phyloP scores from a whole-genome alignment of 1,140 invertebrate genomes.

The Drosophila subpulchrella region DNA sequence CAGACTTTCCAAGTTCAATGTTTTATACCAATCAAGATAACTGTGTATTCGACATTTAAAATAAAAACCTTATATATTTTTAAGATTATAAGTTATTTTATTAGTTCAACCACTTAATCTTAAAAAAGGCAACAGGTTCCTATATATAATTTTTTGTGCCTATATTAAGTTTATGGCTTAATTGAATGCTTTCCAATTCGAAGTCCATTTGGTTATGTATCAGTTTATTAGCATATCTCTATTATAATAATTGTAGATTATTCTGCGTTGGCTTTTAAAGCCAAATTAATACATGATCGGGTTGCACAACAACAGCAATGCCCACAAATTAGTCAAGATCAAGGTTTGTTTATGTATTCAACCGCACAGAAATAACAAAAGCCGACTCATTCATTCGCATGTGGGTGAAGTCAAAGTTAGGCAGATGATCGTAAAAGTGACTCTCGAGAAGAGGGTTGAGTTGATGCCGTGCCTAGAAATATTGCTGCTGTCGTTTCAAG shows the following conservation, averaged over 20 bases:
- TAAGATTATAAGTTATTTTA: background rate
- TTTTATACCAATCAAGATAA: too few species aligned
- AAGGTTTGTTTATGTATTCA: slow-evolving; percentile 56
- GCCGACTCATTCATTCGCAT: slow-evolving; percentile 29
- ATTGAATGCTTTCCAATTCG: slow-evolving; percentile 21
- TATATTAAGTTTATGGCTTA: background rate
- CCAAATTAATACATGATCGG: slow-evolving; percentile 75
- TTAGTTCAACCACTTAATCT: background rate
- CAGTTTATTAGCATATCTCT: slow-evolving; percentile 57
- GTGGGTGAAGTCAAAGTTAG: slow-evolving; percentile 54
- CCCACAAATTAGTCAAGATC: slow-evolving; percentile 71
- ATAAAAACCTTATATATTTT: too few species aligned
- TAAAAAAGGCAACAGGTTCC: background rate
- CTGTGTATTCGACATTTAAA: too few species aligned
- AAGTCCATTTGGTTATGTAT: slow-evolving; percentile 34
- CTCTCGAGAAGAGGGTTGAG: background rate
- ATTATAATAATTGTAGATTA: slow-evolving; percentile 38
- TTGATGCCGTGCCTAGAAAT: slow-evolving; percentile 11
- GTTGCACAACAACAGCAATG: slow-evolving; percentile 38
- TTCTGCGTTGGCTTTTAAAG: slow-evolving; percentile 41
- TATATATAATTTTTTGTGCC: background rate
- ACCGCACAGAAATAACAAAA: slow-evolving; percentile 4
- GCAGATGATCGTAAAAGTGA: slow-evolving; percentile 20
- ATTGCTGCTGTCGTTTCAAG: slow-evolving; percentile 7
- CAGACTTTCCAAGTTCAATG: background rate